Percentiles rank a stretch among this genome's conserved stretches.
These are phyloP conservation scores for Deroplatys truncata DNA, from an alignment of 2,888 invertebrate species.

Conservation along the genomic window DNA sequence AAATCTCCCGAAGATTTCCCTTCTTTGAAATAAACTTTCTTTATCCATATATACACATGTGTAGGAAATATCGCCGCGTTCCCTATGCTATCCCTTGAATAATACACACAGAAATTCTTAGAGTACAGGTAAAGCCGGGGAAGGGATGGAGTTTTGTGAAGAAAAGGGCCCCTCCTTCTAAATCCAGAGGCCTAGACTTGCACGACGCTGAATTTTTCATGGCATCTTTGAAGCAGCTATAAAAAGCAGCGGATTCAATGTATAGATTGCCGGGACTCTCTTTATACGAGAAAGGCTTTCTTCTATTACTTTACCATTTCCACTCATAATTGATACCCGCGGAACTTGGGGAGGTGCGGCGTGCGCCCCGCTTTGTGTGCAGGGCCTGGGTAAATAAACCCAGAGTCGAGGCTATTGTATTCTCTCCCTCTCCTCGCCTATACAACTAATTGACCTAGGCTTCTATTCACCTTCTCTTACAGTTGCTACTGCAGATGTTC, in stretches of 20 bases:
- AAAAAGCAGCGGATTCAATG: conserved; percentile 28
- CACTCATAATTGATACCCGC: conserved; percentile 30
- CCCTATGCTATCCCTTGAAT: background rate
- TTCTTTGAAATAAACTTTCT: background rate
- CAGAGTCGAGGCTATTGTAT: background rate
- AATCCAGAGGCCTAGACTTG: conserved; percentile 21
- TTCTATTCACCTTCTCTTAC: background rate
- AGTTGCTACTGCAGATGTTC: background rate
- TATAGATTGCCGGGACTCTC: conserved; percentile 17
- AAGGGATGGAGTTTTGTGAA: background rate
- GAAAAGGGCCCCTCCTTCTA: background rate
- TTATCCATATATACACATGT: background rate
- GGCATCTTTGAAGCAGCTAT: conserved; percentile 30
- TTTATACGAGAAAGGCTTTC: conserved; percentile 25
- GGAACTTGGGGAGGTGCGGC: background rate
- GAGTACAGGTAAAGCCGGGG: background rate
- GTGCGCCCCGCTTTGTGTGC: background rate
- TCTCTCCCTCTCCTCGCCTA: background rate
- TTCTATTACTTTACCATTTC: conserved; percentile 32
- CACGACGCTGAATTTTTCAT: conserved; percentile 27
- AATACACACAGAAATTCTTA: background rate
- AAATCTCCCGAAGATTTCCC: background rate
- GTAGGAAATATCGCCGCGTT: background rate
- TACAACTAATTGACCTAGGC: conserved; percentile 10
- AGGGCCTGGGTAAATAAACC: conserved; percentile 7